Evolutionary conservation across 2,113 vertebrate genomes (phyloP).

Genomic region (Gallinago media): DNA sequence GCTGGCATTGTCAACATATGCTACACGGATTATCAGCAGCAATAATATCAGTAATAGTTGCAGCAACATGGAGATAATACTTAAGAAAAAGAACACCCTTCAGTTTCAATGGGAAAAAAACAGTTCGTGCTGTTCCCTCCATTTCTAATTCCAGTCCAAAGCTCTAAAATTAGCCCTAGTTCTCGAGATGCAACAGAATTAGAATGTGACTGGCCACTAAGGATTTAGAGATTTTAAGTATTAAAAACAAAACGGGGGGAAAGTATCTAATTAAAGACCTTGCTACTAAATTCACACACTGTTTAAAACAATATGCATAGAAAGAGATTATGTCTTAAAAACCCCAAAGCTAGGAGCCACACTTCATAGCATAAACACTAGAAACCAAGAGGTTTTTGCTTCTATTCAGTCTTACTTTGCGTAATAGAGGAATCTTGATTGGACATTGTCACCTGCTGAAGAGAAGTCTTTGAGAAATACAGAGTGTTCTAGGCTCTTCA

Average conservation of each 20-base stretch:
- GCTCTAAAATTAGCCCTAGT: neutral
- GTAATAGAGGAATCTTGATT: neutral
- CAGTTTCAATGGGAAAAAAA: neutral
- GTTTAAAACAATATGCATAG: neutral
- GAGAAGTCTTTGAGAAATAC: neutral
- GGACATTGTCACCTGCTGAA: neutral
- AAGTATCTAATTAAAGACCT: neutral
- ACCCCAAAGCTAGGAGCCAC: neutral
- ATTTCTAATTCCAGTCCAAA: neutral
- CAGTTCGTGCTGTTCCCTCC: neutral
- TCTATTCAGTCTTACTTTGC: neutral
- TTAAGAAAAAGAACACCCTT: neutral
- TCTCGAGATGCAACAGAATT: neutral
- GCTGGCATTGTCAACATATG: slow-evolving; percentile 17
- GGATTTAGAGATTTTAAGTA: neutral
- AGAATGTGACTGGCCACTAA: neutral
- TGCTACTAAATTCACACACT: neutral
- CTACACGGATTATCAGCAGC: neutral
- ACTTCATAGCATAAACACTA: neutral
- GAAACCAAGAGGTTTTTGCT: neutral
- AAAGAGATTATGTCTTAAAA: neutral
- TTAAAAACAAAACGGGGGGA: neutral
- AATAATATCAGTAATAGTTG: neutral
- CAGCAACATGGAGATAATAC: neutral
- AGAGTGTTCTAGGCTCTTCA: neutral